phyloP scores from a whole-genome alignment of 1,140 invertebrate genomes.

The Myzus persicae region DNA sequence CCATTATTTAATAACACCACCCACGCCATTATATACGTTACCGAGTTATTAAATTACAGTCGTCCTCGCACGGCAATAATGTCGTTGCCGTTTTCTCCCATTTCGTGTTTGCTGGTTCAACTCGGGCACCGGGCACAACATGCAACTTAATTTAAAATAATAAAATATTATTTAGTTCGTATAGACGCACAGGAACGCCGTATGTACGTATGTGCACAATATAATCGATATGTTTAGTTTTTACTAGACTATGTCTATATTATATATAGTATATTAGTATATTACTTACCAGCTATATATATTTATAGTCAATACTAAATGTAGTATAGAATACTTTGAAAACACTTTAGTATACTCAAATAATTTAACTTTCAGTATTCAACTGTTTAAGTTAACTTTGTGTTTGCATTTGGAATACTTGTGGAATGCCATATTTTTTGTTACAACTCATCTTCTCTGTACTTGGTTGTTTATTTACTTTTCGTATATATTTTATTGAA shows the following conservation, averaged over 20 bases:
- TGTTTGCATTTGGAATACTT: background rate
- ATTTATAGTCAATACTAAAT: too few species aligned
- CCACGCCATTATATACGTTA: conserved; percentile 15
- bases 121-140: background rate
- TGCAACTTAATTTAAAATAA: background rate
- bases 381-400: too few species aligned
- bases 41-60: background rate
- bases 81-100: background rate
- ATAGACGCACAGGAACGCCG: background rate
- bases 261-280: too few species aligned
- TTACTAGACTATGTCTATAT: background rate
- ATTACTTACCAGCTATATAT: too few species aligned
- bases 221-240: background rate
- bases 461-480: too few species aligned
- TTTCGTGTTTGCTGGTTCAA: background rate
- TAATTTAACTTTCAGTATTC: too few species aligned
- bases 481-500: too few species aligned
- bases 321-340: too few species aligned
- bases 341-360: too few species aligned
- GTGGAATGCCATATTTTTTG: background rate
- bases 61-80: background rate
- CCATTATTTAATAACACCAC: conserved; percentile 39
- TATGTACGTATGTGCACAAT: background rate
- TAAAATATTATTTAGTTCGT: background rate
- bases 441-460: too few species aligned